Conservation (phyloP, 2,888 invertebrate genomes). For the Apotomis betuletana region DNA sequence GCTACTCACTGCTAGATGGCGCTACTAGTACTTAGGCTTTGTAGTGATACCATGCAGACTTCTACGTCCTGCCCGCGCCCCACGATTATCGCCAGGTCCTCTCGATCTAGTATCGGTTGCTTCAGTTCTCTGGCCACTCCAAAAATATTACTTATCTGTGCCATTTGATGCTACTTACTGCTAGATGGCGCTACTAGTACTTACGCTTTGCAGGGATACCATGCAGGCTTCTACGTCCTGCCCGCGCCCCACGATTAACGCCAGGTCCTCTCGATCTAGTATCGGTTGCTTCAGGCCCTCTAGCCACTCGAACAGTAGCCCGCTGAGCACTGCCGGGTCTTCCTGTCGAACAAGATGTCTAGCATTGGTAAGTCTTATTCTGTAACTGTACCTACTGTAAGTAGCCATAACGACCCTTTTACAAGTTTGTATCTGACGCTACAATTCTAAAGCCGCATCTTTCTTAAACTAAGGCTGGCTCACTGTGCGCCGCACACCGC, state of each 20-base stretch:
- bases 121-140: constrained; percentile 91
- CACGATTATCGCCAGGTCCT: constrained; percentile 87
- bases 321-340: constrained; percentile 84
- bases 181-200: constrained; percentile 4
- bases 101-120: constrained; percentile 85
- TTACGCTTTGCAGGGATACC: constrained; percentile 81
- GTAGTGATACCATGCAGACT: too few relatives aligned
- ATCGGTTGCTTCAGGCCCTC: constrained; percentile 88
- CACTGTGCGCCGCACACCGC: too few relatives aligned
- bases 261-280: constrained; percentile 86
- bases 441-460: too few relatives aligned
- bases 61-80: constrained; percentile 84
- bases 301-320: constrained; percentile 89
- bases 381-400: not conserved
- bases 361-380: too few relatives aligned
- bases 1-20: not conserved
- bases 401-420: too few relatives aligned
- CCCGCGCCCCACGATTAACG: constrained; percentile 85
- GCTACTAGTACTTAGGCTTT: too few relatives aligned
- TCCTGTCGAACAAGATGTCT: constrained; percentile 58
- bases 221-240: constrained; percentile 86
- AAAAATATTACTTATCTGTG: constrained; percentile 76
- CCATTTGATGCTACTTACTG: too few relatives aligned
- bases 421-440: too few relatives aligned
- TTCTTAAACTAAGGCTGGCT: too few relatives aligned